These are phyloP conservation scores for Chironomus tentans DNA, from an alignment of 2,888 invertebrate species.

Conservation along the genomic window DNA sequence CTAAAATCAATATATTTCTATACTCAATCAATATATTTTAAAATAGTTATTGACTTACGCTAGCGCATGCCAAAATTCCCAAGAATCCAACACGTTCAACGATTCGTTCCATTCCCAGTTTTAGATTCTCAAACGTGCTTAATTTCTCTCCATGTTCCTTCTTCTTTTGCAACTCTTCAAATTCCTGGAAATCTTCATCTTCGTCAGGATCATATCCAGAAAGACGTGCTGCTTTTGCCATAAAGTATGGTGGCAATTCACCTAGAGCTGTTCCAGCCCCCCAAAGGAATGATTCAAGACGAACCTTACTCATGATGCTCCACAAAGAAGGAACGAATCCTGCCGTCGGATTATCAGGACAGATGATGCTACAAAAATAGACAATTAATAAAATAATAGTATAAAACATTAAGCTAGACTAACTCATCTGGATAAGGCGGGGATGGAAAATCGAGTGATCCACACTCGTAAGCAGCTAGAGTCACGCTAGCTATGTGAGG, in stretches of 20 bases:
- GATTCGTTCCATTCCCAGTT: conserved; percentile 75
- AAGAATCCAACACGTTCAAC: conserved; percentile 92
- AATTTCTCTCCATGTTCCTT: conserved; percentile 48
- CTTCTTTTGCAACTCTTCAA: conserved; percentile 60
- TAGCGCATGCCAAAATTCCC: conserved; percentile 93
- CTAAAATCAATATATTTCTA: conserved; percentile 39
- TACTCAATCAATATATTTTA: no score
- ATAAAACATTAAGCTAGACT: conserved; percentile 37
- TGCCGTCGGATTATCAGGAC: conserved; percentile 63
- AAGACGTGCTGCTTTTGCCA: conserved; percentile 89
- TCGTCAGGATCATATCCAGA: conserved; percentile 54
- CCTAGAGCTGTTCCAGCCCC: conserved; percentile 97
- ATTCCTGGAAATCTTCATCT: conserved; percentile 64
- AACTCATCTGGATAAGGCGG: conserved; percentile 98
- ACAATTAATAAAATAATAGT: conserved; percentile 1
- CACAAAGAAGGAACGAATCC: conserved; percentile 67
- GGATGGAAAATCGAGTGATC: conserved; percentile 85
- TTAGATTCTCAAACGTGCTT: conserved; percentile 64
- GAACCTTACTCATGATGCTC: conserved; percentile 90
- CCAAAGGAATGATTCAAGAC: conserved; percentile 97
- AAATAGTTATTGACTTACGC: conserved; percentile 48
- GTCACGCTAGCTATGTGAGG: conserved; percentile 98
- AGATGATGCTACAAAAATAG: conserved; percentile 65
- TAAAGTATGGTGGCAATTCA: conserved; percentile 98
- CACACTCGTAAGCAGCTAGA: conserved; percentile 96